Conservation (phyloP, 2,888 invertebrate species). For the Aleiodes alternator region DNA sequence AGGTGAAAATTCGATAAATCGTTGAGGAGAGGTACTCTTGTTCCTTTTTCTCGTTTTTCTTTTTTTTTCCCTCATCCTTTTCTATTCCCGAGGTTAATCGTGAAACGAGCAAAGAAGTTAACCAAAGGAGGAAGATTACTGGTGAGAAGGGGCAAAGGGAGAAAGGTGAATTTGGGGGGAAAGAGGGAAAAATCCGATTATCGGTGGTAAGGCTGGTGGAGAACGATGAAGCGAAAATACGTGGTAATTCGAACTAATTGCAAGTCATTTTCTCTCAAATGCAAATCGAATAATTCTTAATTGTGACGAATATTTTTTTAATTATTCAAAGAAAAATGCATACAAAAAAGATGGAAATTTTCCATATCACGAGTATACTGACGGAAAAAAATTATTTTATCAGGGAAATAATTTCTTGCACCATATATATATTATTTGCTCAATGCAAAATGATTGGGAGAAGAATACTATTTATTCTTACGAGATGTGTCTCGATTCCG, state of each 20-base stretch:
- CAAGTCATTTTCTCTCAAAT: conserved; percentile 3
- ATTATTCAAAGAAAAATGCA: background rate
- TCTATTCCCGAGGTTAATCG: conserved; percentile 41
- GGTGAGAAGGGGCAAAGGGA: background rate
- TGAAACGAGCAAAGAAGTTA: conserved; percentile 45
- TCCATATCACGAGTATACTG: too few relatives aligned
- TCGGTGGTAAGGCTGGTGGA: conserved; percentile 26
- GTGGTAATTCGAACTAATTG: conserved; percentile 27
- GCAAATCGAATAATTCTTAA: conserved; percentile 17
- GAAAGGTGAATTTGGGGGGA: background rate
- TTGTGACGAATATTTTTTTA: conserved; percentile 24
- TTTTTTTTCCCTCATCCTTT: conserved; percentile 17
- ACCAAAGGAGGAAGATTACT: conserved; percentile 46
- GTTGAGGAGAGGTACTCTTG: conserved; percentile 10
- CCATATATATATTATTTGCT: too few relatives aligned
- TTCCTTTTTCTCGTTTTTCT: conserved; percentile 4
- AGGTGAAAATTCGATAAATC: conserved; percentile 56
- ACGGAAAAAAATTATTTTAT: too few relatives aligned
- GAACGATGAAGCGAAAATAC: conserved; percentile 35
- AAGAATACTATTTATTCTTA: too few relatives aligned
- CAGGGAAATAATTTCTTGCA: too few relatives aligned
- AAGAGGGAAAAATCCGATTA: conserved; percentile 45
- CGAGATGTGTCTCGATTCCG: too few relatives aligned
- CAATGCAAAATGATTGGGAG: too few relatives aligned
- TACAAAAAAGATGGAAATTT: too few relatives aligned